Evolutionary conservation across 2,113 vertebrate species (phyloP), one percentile per base, ranked within the genome.

Genomic region (Cygnus buccinator): DNA sequence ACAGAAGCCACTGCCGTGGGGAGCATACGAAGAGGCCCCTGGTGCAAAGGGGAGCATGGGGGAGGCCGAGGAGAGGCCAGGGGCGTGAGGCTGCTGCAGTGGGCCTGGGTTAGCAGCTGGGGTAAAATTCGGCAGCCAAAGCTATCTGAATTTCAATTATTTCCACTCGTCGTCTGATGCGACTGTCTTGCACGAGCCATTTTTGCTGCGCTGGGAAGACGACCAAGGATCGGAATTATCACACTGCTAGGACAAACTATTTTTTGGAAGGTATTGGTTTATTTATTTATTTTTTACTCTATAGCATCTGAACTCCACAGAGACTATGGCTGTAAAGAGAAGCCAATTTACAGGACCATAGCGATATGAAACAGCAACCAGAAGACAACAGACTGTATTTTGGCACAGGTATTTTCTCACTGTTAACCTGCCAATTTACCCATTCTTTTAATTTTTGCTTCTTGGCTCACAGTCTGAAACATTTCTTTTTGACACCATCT

Each of bases 381-480:
- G 50, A 85, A 88, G 74, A 92, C 13, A 33, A 80, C 28, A 86
- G 76, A 62, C 33, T 46, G 10, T 46, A 46, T 85, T 88, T 68
- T 96, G 90, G 88, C 85, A 93, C 37, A 92, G 55, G 83, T 92
- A 75, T 80, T 90, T 91, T 65, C 55, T 93, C 68, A 63, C 37
- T 74, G 75, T 88, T 93, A 71, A 81, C 48, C 68, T 94, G 90
- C 85, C 90, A 90, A 54, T 71, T 84, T 75, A 59, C 14, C 68
- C 86, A 92, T 94, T 75, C 66, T 94, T 91, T 95, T 85, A 91
- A 89, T 76, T 94, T 87, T 55, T 94, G 50, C 29, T 80, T 85
- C 75, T 90, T 93, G 87, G 82, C 91, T 87, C 75, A 52, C 80
- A 83, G 46, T 67, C 66, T 77, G 48, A 86, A 90, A 93, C 72